Conservation (phyloP, 2,888 invertebrate genomes). For the Epirrhoe tristata region DNA sequence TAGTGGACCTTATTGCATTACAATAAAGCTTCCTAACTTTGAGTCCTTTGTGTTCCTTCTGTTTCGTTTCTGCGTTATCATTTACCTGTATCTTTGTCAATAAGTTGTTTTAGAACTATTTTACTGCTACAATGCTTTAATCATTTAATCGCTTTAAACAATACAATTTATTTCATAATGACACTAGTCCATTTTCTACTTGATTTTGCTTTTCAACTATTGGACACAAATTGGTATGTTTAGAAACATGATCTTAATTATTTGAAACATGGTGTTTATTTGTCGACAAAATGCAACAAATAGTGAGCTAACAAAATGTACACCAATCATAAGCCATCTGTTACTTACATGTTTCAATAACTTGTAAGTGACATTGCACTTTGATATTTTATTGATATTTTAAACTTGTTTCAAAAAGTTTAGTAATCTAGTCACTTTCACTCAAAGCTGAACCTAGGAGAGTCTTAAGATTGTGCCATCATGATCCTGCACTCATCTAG, state of each 20-base stretch:
- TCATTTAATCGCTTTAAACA: slow-evolving; percentile 37
- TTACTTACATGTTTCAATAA: too few relatives aligned
- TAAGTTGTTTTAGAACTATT: slow-evolving; percentile 33
- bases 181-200: slow-evolving; percentile 15
- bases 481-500: too few relatives aligned
- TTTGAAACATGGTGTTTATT: not conserved
- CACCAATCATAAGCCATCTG: too few relatives aligned
- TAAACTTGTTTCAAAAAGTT: too few relatives aligned
- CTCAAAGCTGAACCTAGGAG: too few relatives aligned
- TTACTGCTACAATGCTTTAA: slow-evolving; percentile 37
- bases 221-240: not conserved
- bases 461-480: too few relatives aligned
- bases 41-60: slow-evolving; percentile 16
- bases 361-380: too few relatives aligned
- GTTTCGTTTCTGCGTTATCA: slow-evolving; percentile 34
- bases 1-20: slow-evolving; percentile 20
- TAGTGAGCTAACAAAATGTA: too few relatives aligned
- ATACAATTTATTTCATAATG: slow-evolving; percentile 35
- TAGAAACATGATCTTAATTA: not conserved
- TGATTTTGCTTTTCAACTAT: slow-evolving; percentile 17
- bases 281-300: too few relatives aligned
- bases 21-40: slow-evolving; percentile 11
- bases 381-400: too few relatives aligned
- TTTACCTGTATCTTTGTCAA: slow-evolving; percentile 36
- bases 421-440: too few relatives aligned